Conservation (phyloP, 2,888 invertebrate genomes). For the Plagodis pulveraria region DNA sequence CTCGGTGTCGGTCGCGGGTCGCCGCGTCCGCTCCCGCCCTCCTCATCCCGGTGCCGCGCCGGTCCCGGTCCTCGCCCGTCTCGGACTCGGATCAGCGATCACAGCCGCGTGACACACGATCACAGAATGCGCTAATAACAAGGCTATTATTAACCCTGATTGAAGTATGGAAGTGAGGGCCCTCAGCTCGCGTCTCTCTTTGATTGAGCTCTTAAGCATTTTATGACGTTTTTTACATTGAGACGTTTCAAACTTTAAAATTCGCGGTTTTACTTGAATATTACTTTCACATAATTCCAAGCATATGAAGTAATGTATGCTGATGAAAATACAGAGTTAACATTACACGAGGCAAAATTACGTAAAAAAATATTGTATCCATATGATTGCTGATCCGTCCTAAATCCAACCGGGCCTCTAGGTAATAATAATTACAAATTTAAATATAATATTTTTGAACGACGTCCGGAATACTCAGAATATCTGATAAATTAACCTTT, state of each 20-base stretch:
- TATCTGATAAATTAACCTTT: no score
- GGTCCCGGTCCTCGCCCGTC: background rate
- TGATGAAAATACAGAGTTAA: no score
- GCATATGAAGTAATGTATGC: no score
- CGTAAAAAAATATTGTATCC: no score
- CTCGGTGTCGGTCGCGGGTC: slow-evolving; percentile 38
- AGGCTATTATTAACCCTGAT: slow-evolving; percentile 47
- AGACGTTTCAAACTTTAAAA: background rate
- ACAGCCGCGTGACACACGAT: slow-evolving; percentile 54
- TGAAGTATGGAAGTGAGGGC: slow-evolving; percentile 31
- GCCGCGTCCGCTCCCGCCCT: no score
- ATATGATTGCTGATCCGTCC: no score
- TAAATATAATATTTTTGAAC: no score
- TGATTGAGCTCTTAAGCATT: slow-evolving; percentile 5
- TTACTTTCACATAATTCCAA: no score
- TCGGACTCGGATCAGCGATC: slow-evolving; percentile 3
- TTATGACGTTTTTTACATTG: background rate
- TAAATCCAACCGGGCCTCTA: no score
- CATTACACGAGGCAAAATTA: no score
- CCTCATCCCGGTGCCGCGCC: slow-evolving; percentile 48
- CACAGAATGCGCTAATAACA: slow-evolving; percentile 63
- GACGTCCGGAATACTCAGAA: no score
- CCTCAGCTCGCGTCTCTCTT: slow-evolving; percentile 1
- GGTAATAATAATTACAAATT: no score
- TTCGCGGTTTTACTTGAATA: background rate